Conservation (phyloP, 2,113 vertebrate species). For the Dasyurus viverrinus region DNA sequence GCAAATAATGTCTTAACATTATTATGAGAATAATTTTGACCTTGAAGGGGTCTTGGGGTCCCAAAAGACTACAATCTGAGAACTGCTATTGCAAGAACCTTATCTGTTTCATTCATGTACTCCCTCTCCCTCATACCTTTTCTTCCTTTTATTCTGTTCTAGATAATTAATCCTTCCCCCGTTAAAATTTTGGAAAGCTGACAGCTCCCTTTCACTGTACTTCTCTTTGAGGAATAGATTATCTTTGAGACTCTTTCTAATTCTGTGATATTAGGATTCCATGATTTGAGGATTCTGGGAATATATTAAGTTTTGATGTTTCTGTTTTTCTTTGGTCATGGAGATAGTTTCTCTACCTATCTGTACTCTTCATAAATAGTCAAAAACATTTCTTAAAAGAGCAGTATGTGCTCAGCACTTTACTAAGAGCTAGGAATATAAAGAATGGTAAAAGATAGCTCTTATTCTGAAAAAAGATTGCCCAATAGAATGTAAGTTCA, state of each 20-base stretch:
- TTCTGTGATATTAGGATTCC: background rate
- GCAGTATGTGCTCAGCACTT: background rate
- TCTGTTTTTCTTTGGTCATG: background rate
- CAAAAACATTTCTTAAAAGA: background rate
- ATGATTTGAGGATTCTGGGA: background rate
- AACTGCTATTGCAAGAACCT: background rate
- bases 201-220: background rate
- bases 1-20: background rate
- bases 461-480: background rate
- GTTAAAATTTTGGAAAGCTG: background rate
- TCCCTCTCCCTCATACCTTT: background rate
- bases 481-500: background rate
- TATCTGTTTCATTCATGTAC: background rate
- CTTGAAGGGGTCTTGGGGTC: background rate
- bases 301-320: background rate
- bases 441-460: background rate
- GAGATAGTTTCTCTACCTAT: background rate
- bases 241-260: background rate
- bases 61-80: background rate
- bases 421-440: background rate
- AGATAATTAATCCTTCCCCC: background rate
- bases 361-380: background rate
- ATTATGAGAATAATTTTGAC: background rate
- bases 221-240: background rate
- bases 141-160: background rate